Evolutionary conservation across 2,113 vertebrate genomes (phyloP).

Genomic region (Halcyon senegalensis): DNA sequence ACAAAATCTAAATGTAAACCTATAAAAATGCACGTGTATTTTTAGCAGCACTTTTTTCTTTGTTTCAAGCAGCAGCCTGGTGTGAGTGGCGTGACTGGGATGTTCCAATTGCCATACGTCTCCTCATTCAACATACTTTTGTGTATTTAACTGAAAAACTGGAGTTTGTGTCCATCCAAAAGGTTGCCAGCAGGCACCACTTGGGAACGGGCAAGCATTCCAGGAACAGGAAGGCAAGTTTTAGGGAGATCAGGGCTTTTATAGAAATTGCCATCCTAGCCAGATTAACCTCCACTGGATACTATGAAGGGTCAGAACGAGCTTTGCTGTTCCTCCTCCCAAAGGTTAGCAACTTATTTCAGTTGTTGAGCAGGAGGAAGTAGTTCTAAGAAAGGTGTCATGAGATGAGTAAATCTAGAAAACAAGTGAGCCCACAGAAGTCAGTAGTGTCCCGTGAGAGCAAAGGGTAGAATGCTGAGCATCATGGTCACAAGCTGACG

Average conservation of each 20-base stretch:
- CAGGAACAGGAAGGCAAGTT: background rate
- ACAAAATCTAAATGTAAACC: background rate
- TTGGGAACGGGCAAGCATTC: background rate
- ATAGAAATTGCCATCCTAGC: background rate
- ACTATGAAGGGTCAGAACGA: background rate
- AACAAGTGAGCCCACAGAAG: background rate
- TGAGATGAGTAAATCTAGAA: background rate
- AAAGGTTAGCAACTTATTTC: background rate
- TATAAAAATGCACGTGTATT: slow-evolving; percentile 23
- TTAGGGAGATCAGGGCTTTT: background rate
- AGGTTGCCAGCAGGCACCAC: background rate
- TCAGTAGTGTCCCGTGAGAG: background rate
- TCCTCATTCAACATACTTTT: slow-evolving; percentile 17
- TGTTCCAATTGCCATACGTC: background rate
- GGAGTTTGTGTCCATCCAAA: background rate
- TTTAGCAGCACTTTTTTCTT: slow-evolving; percentile 70
- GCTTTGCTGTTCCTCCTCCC: background rate
- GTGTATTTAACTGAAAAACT: background rate
- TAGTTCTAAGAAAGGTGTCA: background rate
- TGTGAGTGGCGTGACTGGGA: background rate
- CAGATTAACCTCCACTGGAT: background rate
- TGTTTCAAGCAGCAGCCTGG: background rate
- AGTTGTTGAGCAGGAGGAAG: background rate
- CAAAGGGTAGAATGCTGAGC: background rate
- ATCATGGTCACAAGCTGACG: background rate